Evolutionary conservation across 2,888 invertebrate genomes (phyloP).

Genomic region (Neelides folsomi): DNA sequence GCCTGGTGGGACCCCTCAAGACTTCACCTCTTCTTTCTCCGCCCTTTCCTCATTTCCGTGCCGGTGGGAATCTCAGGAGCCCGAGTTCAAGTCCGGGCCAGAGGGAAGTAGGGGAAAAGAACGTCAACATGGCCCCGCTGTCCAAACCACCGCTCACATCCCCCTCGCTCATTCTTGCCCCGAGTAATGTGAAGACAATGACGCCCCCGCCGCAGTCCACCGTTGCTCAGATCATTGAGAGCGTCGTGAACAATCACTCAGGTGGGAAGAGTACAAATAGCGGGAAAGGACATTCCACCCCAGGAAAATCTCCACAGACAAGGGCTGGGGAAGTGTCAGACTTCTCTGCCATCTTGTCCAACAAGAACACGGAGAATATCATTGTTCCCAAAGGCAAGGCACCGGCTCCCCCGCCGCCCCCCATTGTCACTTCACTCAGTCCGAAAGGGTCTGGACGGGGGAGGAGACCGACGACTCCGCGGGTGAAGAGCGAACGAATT

Average conservation of each 20-base stretch:
- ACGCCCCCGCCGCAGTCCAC: slow-evolving; percentile 28
- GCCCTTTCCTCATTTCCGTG: background rate
- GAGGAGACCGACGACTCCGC: slow-evolving; percentile 13
- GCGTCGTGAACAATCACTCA: slow-evolving; percentile 32
- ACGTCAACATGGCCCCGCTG: slow-evolving; percentile 19
- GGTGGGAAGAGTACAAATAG: background rate
- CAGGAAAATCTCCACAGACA: slow-evolving; percentile 11
- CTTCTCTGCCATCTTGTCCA: slow-evolving; percentile 20
- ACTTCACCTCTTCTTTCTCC: background rate
- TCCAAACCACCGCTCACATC: slow-evolving; percentile 32
- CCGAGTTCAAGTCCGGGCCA: background rate
- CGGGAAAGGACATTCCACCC: background rate
- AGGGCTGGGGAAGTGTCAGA: slow-evolving; percentile 14
- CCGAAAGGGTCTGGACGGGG: slow-evolving; percentile 13
- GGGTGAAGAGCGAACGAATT: slow-evolving; percentile 9
- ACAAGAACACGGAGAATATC: slow-evolving; percentile 24
- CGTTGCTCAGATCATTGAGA: slow-evolving; percentile 33
- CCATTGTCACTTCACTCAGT: slow-evolving; percentile 6
- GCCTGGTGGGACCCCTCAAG: background rate
- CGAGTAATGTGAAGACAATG: slow-evolving; percentile 18
- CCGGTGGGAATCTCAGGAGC: background rate
- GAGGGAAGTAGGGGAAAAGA: background rate
- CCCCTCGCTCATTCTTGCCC: slow-evolving; percentile 27
- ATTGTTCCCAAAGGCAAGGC: slow-evolving; percentile 11
- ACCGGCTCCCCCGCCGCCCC: background rate